phyloP scores from a whole-genome alignment of 2,113 vertebrate genomes.

The Phalacrocorax carbo region DNA sequence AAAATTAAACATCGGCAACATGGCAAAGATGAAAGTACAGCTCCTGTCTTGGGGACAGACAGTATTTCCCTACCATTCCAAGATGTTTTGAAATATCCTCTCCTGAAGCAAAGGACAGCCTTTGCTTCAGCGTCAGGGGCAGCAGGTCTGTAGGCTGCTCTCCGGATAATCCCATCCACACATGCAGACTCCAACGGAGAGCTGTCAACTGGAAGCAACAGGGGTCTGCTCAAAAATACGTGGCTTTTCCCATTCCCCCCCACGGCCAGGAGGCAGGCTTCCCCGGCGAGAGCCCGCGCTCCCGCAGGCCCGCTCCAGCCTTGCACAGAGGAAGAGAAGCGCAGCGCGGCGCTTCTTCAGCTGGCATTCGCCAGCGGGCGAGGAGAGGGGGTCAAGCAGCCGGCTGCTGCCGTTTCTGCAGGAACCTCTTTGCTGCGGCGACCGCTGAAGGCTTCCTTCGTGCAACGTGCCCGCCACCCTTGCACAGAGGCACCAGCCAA shows the following conservation, averaged over 20 bases:
- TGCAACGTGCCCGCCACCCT: not conserved
- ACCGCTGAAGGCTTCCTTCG: not conserved
- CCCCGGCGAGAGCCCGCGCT: accelerated
- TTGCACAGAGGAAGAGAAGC: not conserved
- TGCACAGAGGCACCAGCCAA: accelerated
- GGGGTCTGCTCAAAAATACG: accelerated
- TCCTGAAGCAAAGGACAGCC: too few relatives aligned
- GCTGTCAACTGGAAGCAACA: accelerated
- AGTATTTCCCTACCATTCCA: not conserved
- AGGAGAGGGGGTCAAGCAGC: accelerated
- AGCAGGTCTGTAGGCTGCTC: not conserved
- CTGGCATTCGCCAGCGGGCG: accelerated
- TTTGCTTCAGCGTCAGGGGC: accelerated
- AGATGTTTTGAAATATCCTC: not conserved
- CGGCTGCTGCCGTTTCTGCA: not conserved
- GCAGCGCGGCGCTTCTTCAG: accelerated
- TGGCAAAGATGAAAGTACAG: not conserved
- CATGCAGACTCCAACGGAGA: not conserved
- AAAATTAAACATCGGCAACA: not conserved
- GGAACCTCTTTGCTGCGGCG: not conserved
- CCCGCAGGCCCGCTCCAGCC: accelerated
- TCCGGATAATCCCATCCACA: not conserved
- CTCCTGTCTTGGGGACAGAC: not conserved
- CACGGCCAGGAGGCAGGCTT: accelerated
- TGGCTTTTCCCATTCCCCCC: not conserved